These are phyloP conservation scores for Scortum barcoo DNA, from an alignment of 2,113 vertebrate species.

Conservation along the genomic window DNA sequence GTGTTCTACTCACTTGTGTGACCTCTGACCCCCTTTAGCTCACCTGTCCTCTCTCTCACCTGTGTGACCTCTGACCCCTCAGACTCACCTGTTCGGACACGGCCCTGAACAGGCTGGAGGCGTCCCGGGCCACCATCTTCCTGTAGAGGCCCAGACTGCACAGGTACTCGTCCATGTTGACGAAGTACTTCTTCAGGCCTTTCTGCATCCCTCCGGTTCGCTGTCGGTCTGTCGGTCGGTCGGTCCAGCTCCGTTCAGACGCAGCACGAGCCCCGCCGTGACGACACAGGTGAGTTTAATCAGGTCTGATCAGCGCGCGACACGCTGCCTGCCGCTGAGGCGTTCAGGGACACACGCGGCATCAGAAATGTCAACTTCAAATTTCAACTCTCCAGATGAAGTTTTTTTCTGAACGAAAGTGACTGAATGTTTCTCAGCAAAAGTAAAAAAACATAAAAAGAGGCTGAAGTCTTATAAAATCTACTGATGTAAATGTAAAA, in stretches of 20 bases:
- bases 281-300: constrained; percentile 54
- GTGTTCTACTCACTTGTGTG: too few species aligned
- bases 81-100: constrained; percentile 94
- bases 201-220: constrained; percentile 92
- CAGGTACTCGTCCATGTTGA: constrained; percentile 97
- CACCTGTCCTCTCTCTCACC: too few species aligned
- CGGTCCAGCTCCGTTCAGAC: background rate
- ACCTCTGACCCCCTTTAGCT: background rate
- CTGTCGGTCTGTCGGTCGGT: too few species aligned
- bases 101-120: constrained; percentile 94
- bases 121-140: constrained; percentile 95
- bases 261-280: background rate
- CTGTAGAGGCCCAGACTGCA: constrained; percentile 92
- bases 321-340: background rate
- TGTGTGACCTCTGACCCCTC: background rate
- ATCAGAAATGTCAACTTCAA: too few species aligned
- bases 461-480: too few species aligned
- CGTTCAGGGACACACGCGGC: constrained; percentile 25
- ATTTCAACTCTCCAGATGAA: too few species aligned
- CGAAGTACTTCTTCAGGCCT: constrained; percentile 92
- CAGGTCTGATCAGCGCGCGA: constrained; percentile 42
- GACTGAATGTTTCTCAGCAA: too few species aligned
- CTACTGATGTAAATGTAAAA: too few species aligned
- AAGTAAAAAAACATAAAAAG: too few species aligned
- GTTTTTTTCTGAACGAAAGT: too few species aligned